Base-by-base conservation (phyloP, 2,113 vertebrate genomes). In the Megaceryle maxima region DNA sequence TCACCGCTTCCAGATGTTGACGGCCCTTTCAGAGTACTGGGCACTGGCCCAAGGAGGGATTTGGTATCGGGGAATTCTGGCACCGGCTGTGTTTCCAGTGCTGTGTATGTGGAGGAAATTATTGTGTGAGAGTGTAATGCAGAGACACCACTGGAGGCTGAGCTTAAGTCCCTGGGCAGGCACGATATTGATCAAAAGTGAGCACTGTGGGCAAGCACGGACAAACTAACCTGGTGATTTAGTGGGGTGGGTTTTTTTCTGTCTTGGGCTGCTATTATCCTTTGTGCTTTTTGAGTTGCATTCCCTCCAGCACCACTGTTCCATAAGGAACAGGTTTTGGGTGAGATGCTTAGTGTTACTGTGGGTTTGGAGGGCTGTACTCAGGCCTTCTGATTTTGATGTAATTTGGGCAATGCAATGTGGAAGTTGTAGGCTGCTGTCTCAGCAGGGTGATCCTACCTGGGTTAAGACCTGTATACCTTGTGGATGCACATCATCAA, bases 1-100 rank as follows among this genome's bases (percentile, higher is more conserved):
- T 93, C 94, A 63, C 87, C 48, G 76, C 74, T 96, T 95, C 96
- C 97, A 97, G 97, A 97, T 97, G 96, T 53, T 78, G 91, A n/a
- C 4, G 1, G 90, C 31, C 67, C 68, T 79, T 66, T 86, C 63
- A 69, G 86, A 94, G 87, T 18, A 3, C 93, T 96, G 94, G 97
- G 91, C 95, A 83, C 82, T 72, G 62, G 80, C 93, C 97, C 95
- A 97, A 96, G 83, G 57, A 92, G 59, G 87, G 93, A 94, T 97
- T 97, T 97, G 90, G 66, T 91, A 77, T 73, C 0, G 3, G 90
- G 84, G 92, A 95, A 76, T 96, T 96, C 92, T 96, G 96, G 96
- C 94, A 92, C 67, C 3, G 2, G 72, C 88, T 76, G 63, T 6
- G 21, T 83, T 94, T 95, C 39, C 94, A 96, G 84, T 1, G 5